Base-by-base conservation (phyloP, 2,113 vertebrate species). In the Acrocephalus kingi region DNA sequence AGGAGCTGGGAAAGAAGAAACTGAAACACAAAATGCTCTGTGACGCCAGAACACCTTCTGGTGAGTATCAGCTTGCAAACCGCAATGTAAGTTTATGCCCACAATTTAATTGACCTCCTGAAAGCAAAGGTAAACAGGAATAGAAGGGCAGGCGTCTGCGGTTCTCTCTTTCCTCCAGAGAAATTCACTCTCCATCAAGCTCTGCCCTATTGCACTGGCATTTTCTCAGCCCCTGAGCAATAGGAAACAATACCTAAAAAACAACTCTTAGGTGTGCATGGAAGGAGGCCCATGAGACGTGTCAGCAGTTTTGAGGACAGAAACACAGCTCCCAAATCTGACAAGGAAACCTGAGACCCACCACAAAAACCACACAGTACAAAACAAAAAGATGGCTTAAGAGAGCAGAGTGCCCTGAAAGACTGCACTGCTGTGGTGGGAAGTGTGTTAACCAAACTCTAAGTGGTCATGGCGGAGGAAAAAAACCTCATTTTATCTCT, bases 71-170 rank as follows among this genome's bases (percentile, higher is more conserved):
- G 75, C 67, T 97, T 97, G 94, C 96, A 97, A 94, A 95, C 90
- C 52, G 0, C 92, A 81, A 35, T 74, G 64, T 92, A 93, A 93
- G 92, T 93, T 93, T 94, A 94, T 96, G 94, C 80, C 83, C 90
- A 78, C 96, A 92, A 90, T 93, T 96, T 79, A 92, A 55, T 25
- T 93, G 94, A 95, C 86, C 86, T 95, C 92, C 92, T 89, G 79
- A 93, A 96, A 97, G 89, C 92, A 90, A 93, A 96, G 92, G 76
- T 96, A 96, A 97, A 94, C 89, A 95, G 89, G 94, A 90, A 90
- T 84, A 80, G 83, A 89, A 92, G 76, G 76, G 86, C 73, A 71
- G 88, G 72, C 51, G 1, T 81, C 93, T 95, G 90, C 0, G 39
- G 89, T 93, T 93, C 90, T 67, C 43, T 93, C 35, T 81, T 86